Evolutionary conservation across 2,113 vertebrate species (phyloP).

Genomic region (Pan troglodytes): NHGRI_mPanTro3-v2.1_pri NC_086015.1:58281501-58282000

Average conservation of each 20-base stretch:
- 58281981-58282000: not conserved
- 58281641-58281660: not conserved
- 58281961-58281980: not conserved
- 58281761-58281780: not conserved
- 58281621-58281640: not conserved
- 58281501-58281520: not conserved
- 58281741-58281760: not conserved
- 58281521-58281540: not conserved
- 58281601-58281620: not conserved
- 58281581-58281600: not conserved
- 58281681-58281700: not conserved
- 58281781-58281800: not conserved
- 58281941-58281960: not conserved
- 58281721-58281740: not conserved
- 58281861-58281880: not conserved
- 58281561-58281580: not conserved
- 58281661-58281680: constrained; percentile 36
- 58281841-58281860: constrained; percentile 21
- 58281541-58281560: not conserved
- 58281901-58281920: not conserved
- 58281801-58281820: not conserved
- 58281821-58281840: not conserved
- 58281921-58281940: not conserved
- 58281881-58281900: not conserved
- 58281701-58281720: not conserved